Conservation (phyloP, 2,113 vertebrate genomes). For the Myotis lucifugus region DNA sequence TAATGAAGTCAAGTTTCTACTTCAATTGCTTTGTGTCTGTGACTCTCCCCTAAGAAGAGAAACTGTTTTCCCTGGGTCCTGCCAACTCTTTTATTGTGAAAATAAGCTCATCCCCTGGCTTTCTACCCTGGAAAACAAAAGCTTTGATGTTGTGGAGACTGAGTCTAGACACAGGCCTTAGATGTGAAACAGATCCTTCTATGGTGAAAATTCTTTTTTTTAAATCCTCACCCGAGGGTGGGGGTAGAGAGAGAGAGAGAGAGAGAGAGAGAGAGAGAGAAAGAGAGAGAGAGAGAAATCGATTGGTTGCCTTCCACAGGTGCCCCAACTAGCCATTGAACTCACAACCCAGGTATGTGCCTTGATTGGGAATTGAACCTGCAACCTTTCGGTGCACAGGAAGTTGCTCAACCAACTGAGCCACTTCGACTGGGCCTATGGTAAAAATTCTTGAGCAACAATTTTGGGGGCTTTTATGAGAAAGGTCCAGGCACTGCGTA, state of each 20-base stretch:
- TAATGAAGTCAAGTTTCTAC: conserved; percentile 57
- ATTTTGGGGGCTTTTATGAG: background rate
- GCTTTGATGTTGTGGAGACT: background rate
- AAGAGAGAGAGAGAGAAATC: too few relatives aligned
- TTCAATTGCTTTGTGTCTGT: conserved; percentile 16
- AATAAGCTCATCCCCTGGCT: background rate
- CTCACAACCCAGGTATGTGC: too few relatives aligned
- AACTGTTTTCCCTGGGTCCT: background rate
- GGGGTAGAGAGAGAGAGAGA: fast-evolving
- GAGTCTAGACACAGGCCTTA: background rate
- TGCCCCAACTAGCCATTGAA: too few relatives aligned
- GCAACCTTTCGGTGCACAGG: too few relatives aligned
- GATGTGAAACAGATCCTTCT: background rate
- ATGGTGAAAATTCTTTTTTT: background rate
- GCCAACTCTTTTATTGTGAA: conserved; percentile 34
- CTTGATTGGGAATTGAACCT: too few relatives aligned
- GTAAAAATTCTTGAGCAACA: background rate
- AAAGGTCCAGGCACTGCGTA: background rate
- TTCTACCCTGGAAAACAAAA: conserved; percentile 37
- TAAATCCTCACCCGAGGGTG: too few relatives aligned
- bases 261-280: too few relatives aligned
- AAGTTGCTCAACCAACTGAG: too few relatives aligned
- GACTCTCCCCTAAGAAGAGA: background rate
- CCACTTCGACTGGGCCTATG: background rate
- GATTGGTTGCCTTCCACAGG: too few relatives aligned